Base-by-base conservation (phyloP, 2,113 vertebrate species). In the Varanus komodoensis region DNA sequence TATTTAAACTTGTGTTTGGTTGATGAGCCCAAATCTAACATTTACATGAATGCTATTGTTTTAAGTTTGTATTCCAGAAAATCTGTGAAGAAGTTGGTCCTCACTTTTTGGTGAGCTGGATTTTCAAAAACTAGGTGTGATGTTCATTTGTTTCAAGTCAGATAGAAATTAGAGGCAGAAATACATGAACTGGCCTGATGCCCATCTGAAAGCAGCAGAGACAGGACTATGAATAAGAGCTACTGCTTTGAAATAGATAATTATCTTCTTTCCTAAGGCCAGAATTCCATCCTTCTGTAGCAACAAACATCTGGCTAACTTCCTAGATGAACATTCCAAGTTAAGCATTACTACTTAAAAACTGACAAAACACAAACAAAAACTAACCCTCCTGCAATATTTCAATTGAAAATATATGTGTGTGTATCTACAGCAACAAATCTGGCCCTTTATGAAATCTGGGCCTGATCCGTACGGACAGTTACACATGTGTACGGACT, bases 251-350 rank as follows among this genome's bases (percentile, higher is more conserved):
- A 94, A 88, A 90, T 52, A 83, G 57, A 85, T 57, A 86, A 82
- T 75, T 80, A 77, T 38, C 38, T 78, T 84, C 15, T 73, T 38
- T 64, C 38, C 50, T 84, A 67, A 54, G 48, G 64, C 61, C 61
- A 82, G 78, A 87, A 84, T 84, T 75, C 27, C 52, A 88, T 17
- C 85, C 17, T 84, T 50, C 38, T n/a, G 6, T 54, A 90, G 52
- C 34, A 82, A 54, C 8, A 80, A 7, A 85, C 15, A 48, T 84
- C 50, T 89, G 38, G 15, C 27, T 89, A 50, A 54, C 48, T 90
- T 93, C 38, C 84, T 82, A 86, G 78, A 3, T 90, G 64, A 92
- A 71, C 89, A 91, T 78, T 89, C 88, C 48, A 79, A 74, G 2
- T 19, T 71, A 48, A 0, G 25, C 61, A 84, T 64, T n/a, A n/a